These are phyloP conservation scores for Pammene fasciana DNA, from an alignment of 2,888 invertebrate genomes.

Conservation along the genomic window DNA sequence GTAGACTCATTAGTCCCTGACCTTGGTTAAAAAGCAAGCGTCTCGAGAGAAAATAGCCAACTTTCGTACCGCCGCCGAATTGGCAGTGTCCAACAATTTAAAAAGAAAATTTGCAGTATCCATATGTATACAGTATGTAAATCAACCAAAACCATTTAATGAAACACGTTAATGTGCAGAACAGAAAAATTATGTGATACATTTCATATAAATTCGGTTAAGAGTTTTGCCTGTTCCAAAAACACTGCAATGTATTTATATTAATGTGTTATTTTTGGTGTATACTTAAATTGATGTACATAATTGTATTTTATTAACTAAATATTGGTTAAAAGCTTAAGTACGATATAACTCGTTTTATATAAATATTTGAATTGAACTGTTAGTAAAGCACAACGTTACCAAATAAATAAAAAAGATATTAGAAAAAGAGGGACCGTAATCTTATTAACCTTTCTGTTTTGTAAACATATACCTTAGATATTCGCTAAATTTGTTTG, in stretches of 20 bases:
- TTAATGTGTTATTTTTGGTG: not conserved
- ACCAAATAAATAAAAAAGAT: conserved; percentile 47
- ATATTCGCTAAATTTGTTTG: not conserved
- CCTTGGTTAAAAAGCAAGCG: not conserved
- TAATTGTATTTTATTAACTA: not conserved
- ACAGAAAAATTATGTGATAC: too few relatives aligned
- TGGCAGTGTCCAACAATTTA: conserved; percentile 2
- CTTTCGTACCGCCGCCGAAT: not conserved
- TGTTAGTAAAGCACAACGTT: not conserved
- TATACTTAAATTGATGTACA: conserved; percentile 6
- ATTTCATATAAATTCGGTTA: too few relatives aligned
- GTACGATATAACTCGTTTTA: not conserved
- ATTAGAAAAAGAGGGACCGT: conserved; percentile 51
- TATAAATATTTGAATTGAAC: not conserved
- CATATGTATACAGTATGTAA: not conserved
- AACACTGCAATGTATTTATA: not conserved
- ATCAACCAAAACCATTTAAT: too few relatives aligned
- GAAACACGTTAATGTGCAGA: too few relatives aligned
- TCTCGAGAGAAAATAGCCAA: conserved; percentile 12
- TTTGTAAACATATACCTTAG: not conserved
- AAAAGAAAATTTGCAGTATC: not conserved
- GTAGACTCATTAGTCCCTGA: conserved; percentile 13
- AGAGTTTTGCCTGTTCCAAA: conserved; percentile 3
- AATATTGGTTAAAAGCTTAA: not conserved
- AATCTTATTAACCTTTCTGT: conserved; percentile 21